phyloP scores from a whole-genome alignment of 2,797 vertebrate genomes.

The Orientallactaga sibirica region DNA sequence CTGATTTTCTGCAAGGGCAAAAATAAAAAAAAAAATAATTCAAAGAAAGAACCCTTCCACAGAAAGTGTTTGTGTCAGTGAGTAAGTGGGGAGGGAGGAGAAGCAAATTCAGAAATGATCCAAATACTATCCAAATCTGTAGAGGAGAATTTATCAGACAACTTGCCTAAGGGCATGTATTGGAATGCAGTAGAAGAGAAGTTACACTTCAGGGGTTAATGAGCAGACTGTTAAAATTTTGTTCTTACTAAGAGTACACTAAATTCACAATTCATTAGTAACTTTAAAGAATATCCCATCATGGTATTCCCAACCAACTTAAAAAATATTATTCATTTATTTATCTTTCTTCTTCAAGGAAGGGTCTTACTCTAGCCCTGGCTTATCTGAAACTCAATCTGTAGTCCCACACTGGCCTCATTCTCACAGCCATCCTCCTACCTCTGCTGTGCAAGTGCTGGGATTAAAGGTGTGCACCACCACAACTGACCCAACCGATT shows the following conservation, averaged over 20 bases:
- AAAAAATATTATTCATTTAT: too few relatives aligned
- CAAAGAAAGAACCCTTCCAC: conserved; percentile 65
- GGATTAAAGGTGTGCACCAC: too few relatives aligned
- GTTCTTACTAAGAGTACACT: conserved; percentile 60
- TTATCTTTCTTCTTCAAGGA: too few relatives aligned
- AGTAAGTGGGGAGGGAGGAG: neutral
- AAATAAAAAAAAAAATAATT: conserved; percentile 58
- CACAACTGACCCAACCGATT: neutral
- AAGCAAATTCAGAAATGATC: conserved; percentile 69
- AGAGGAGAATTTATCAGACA: conserved; percentile 78
- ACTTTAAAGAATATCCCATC: conserved; percentile 63
- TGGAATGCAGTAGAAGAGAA: conserved; percentile 48
- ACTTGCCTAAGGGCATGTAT: conserved; percentile 69
- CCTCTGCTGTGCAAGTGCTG: too few relatives aligned
- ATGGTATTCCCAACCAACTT: conserved; percentile 43
- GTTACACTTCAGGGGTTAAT: conserved; percentile 63
- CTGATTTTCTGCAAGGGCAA: conserved; percentile 63
- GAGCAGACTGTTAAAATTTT: conserved; percentile 64
- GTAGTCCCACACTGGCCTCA: too few relatives aligned
- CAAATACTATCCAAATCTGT: conserved; percentile 68
- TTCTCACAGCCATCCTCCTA: too few relatives aligned
- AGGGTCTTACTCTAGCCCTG: too few relatives aligned
- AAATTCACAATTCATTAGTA: conserved; percentile 72
- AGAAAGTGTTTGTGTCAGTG: conserved; percentile 66
- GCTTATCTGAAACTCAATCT: too few relatives aligned